A percentile compares a stretch with the other conserved stretches of the same genome.
Conservation (phyloP, 2,888 invertebrate genomes). For the Erpobdella octoculata region DNA sequence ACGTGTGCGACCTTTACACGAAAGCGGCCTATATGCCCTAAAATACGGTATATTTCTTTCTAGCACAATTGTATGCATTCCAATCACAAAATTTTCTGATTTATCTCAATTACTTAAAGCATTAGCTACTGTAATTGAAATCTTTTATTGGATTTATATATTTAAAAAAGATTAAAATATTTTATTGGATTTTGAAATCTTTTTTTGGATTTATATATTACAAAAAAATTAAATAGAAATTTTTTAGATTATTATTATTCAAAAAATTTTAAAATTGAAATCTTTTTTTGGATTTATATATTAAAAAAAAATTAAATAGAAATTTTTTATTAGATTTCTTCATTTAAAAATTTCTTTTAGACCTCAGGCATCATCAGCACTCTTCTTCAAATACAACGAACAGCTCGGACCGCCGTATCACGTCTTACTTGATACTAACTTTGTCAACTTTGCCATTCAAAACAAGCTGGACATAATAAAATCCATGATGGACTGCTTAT, state of each 20-base stretch:
- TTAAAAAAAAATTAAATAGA: neutral
- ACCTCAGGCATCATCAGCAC: slow-evolving; percentile 65
- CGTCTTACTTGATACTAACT: slow-evolving; percentile 91
- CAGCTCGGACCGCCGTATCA: slow-evolving; percentile 97
- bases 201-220: no score
- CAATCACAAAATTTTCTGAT: no score
- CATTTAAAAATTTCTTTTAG: slow-evolving; percentile 37
- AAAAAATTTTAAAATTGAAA: neutral
- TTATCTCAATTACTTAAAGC: no score
- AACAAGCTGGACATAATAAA: slow-evolving; percentile 92
- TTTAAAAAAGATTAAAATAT: no score
- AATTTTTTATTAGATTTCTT: neutral
- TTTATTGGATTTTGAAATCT: no score
- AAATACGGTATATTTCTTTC: no score
- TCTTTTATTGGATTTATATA: no score
- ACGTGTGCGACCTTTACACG: no score
- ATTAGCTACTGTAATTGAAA: no score
- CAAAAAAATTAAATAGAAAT: neutral
- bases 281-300: no score
- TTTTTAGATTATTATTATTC: neutral
- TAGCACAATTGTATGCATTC: no score
- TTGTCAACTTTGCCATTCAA: slow-evolving; percentile 94
- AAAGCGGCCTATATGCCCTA: no score
- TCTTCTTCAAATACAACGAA: slow-evolving; percentile 95
- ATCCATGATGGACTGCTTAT: slow-evolving; percentile 97